Conservation (phyloP, 2,113 vertebrate species). For the crab-eating macaque (Macaca fascicularis) region T2T-MFA8v1.1 NC_088376.1:83876501-83877000, state of each 20-base stretch:
- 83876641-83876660: conserved; percentile 9
- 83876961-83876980: not conserved
- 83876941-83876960: not conserved
- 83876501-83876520: not conserved
- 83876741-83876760: not conserved
- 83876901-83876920: too few species aligned
- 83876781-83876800: not conserved
- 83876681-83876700: conserved; percentile 13
- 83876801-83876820: not conserved
- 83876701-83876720: not conserved
- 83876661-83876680: not conserved
- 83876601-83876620: conserved; percentile 1
- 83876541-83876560: not conserved
- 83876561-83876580: not conserved
- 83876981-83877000: not conserved
- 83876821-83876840: not conserved
- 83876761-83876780: not conserved
- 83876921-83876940: too few species aligned
- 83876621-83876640: conserved; percentile 17
- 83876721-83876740: not conserved
- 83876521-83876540: not conserved
- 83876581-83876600: not conserved
- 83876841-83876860: conserved; percentile 20
- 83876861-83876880: not conserved
- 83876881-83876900: too few species aligned